Conservation (phyloP, 2,113 vertebrate species). For the Eurypyga helias region DNA sequence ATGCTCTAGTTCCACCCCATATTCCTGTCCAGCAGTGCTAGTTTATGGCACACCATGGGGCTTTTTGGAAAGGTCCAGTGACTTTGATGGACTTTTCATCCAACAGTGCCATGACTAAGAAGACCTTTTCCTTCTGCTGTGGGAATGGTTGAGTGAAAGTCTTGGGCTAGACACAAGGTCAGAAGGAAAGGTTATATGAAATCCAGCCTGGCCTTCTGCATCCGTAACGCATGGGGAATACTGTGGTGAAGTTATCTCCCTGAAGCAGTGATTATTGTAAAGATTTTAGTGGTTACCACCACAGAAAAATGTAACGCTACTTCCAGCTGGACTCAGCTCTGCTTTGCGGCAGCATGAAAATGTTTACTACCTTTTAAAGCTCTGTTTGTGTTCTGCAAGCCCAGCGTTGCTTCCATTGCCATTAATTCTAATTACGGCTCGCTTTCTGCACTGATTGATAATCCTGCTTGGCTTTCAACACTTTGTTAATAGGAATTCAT, state of each 20-base stretch:
- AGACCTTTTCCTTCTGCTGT: neutral
- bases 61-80: neutral
- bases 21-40: neutral
- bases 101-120: neutral
- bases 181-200: neutral
- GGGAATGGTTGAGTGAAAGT: neutral
- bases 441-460: neutral
- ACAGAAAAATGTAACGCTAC: neutral
- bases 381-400: neutral
- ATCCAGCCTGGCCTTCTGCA: neutral
- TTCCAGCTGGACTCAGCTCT: neutral
- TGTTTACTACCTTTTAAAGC: neutral
- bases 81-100: neutral
- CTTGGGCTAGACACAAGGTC: neutral
- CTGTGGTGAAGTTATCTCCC: neutral
- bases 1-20: neutral
- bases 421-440: neutral
- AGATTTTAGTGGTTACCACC: neutral
- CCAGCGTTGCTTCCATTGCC: neutral
- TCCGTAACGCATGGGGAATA: fast-evolving
- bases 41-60: fast-evolving
- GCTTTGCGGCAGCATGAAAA: neutral
- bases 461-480: neutral
- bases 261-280: neutral
- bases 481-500: neutral